A percentile compares a stretch with the other conserved stretches of the same genome.
Evolutionary conservation across 2,113 vertebrate genomes (phyloP).

Genomic region (Astatotilapia flaviijosephi): DNA sequence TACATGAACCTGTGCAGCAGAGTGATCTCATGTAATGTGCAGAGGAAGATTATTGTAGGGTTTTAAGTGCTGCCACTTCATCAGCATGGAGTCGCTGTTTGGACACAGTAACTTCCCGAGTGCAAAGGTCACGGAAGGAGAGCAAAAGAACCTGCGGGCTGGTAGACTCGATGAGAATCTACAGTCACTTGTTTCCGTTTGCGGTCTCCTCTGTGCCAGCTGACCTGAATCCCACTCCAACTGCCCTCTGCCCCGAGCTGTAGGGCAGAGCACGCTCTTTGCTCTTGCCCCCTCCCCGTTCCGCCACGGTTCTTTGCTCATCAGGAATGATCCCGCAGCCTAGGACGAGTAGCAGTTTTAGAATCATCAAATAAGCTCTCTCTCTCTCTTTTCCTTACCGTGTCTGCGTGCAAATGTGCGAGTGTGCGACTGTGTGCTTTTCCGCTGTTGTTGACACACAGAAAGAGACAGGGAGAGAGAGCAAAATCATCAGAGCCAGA

Average conservation of each 20-base stretch:
- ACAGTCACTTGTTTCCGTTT: conserved; percentile 43
- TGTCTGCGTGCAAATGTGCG: background rate
- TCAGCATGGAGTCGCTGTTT: background rate
- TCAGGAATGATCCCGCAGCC: background rate
- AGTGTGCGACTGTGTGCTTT: background rate
- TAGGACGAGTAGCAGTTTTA: background rate
- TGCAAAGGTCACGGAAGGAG: conserved; percentile 35
- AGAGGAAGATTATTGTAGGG: background rate
- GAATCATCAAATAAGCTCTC: background rate
- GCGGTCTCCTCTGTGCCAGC: conserved; percentile 45
- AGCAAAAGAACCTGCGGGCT: conserved; percentile 37
- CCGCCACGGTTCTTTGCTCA: background rate
- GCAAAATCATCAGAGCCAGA: background rate
- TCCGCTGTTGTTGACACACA: background rate
- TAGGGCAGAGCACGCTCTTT: conserved; percentile 26
- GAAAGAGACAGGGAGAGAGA: background rate
- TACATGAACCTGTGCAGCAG: background rate
- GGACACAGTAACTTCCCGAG: background rate
- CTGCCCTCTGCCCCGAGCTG: conserved; percentile 65
- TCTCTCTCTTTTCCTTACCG: background rate
- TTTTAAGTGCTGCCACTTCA: background rate
- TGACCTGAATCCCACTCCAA: conserved; percentile 62
- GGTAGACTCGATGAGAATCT: conserved; percentile 28
- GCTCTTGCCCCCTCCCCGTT: background rate
- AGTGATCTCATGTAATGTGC: background rate